phyloP scores from a whole-genome alignment of 2,113 vertebrate genomes.

The Megaceryle torquata region DNA sequence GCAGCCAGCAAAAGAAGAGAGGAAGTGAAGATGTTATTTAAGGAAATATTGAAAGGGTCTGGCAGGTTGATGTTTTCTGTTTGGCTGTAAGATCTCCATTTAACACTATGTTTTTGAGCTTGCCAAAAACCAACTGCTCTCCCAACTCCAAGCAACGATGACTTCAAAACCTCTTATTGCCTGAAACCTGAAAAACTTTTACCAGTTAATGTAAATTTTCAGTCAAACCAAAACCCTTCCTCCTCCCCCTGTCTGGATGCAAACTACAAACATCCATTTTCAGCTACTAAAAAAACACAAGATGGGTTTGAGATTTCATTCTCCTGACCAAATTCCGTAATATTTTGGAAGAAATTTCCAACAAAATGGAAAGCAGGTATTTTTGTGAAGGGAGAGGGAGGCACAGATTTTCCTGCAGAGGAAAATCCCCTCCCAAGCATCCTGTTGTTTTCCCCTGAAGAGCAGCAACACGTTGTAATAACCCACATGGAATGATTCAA shows the following conservation, averaged over 20 bases:
- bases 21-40: not conserved
- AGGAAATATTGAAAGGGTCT: not conserved
- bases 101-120: not conserved
- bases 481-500: not conserved
- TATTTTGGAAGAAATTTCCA: not conserved
- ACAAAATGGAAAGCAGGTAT: not conserved
- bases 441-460: not conserved
- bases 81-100: not conserved
- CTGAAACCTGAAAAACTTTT: not conserved
- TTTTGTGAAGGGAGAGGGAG: not conserved
- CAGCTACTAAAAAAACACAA: not conserved
- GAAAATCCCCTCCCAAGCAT: not conserved
- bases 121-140: not conserved
- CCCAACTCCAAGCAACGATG: not conserved
- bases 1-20: not conserved
- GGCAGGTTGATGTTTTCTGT: not conserved
- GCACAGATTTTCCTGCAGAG: not conserved
- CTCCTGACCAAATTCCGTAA: rapidly evolving
- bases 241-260: not conserved
- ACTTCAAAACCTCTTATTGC: not conserved
- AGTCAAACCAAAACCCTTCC: not conserved
- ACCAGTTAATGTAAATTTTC: not conserved
- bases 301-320: not conserved
- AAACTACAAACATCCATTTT: not conserved
- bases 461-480: not conserved